Percentiles rank a stretch among this genome's conserved stretches.
These are phyloP conservation scores for Triplophysa dalaica DNA, from an alignment of 2,113 vertebrate genomes.

Conservation along the genomic window DNA sequence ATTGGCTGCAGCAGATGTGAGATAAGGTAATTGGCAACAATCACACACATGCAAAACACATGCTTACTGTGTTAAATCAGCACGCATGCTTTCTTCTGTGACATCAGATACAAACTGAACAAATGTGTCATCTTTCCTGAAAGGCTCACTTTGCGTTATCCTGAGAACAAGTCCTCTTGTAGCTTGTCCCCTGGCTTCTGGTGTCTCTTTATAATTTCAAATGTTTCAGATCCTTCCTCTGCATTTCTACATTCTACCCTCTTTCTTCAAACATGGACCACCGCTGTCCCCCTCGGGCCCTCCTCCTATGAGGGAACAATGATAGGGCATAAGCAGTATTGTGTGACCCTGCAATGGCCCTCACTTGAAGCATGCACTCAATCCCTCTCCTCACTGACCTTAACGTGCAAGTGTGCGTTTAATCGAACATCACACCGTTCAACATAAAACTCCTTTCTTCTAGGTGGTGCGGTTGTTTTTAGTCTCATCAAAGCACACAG, in stretches of 20 bases:
- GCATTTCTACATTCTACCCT: too few relatives aligned
- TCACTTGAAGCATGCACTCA: slow-evolving; percentile 42
- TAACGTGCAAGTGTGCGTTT: background rate
- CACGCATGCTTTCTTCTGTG: background rate
- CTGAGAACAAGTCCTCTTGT: too few relatives aligned
- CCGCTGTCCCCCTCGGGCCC: background rate
- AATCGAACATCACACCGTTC: slow-evolving; percentile 1
- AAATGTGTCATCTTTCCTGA: slow-evolving; percentile 44
- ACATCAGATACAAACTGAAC: background rate
- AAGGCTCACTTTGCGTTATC: slow-evolving; percentile 31
- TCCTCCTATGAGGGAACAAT: slow-evolving; percentile 47
- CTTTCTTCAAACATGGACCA: too few relatives aligned
- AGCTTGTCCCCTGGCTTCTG: background rate
- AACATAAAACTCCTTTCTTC: background rate
- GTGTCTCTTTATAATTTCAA: slow-evolving; percentile 19
- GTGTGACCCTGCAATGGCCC: slow-evolving; percentile 43
- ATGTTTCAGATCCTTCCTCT: background rate
- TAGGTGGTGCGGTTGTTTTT: slow-evolving; percentile 20
- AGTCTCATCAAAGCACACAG: background rate
- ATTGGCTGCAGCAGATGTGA: slow-evolving; percentile 10
- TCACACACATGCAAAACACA: background rate
- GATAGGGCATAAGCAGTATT: slow-evolving; percentile 45
- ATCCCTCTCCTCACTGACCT: background rate
- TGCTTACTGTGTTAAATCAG: background rate
- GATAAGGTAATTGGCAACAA: background rate